Percentiles rank a stretch among this genome's conserved stretches.
phyloP scores from a whole-genome alignment of 2,113 vertebrate genomes.

The Ageneiosus marmoratus region DNA sequence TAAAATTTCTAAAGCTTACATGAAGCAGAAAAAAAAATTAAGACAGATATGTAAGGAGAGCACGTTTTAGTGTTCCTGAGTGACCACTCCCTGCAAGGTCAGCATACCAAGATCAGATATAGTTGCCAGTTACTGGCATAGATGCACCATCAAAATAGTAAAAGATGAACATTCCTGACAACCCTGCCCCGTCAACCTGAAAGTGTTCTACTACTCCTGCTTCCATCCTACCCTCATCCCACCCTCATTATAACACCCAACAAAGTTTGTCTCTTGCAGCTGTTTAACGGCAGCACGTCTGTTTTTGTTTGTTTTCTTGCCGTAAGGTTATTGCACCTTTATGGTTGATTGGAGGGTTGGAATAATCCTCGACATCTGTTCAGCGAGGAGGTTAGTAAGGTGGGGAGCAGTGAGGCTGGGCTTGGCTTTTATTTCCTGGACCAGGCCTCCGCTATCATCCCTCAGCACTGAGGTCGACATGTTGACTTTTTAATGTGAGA shows the following conservation, averaged over 20 bases:
- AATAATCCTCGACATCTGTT: conserved; percentile 80
- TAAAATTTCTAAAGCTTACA: background rate
- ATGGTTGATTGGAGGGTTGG: conserved; percentile 76
- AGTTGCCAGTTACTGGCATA: conserved; percentile 71
- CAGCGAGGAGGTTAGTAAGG: conserved; percentile 51
- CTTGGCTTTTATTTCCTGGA: conserved; percentile 64
- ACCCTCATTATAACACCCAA: conserved; percentile 54
- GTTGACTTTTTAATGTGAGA: conserved; percentile 66
- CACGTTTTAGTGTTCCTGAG: conserved; percentile 56
- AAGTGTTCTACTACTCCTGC: conserved; percentile 64
- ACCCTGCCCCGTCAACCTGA: conserved; percentile 69
- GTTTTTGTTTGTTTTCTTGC: conserved; percentile 78
- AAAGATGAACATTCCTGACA: conserved; percentile 51
- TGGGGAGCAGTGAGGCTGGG: conserved; percentile 46
- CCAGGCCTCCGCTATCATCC: conserved; percentile 62
- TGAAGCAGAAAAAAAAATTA: conserved; percentile 17
- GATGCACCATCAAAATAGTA: conserved; percentile 65
- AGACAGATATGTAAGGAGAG: conserved; percentile 52
- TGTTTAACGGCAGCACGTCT: conserved; percentile 76
- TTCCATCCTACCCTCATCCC: conserved; percentile 61
- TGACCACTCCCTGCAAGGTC: conserved; percentile 58
- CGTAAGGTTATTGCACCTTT: conserved; percentile 81
- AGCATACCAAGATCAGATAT: conserved; percentile 65
- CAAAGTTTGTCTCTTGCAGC: conserved; percentile 77
- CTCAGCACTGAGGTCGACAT: conserved; percentile 49